Percentiles rank a stretch among this genome's conserved stretches.
Evolutionary conservation across 2,113 vertebrate species (phyloP).

Genomic region (Anolis sagrei): DNA sequence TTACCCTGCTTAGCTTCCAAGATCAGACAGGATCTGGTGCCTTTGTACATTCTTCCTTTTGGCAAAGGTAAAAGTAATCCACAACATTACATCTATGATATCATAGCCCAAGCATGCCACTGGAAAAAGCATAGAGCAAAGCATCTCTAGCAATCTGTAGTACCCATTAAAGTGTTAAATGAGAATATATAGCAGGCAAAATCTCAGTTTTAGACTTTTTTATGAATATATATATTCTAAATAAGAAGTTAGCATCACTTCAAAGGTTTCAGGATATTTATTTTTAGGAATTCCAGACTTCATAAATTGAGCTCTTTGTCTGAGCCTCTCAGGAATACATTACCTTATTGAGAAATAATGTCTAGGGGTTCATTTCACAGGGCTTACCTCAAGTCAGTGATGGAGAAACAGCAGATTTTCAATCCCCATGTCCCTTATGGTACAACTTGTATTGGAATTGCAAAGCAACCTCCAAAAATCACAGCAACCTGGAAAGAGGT

Average conservation of each 20-base stretch:
- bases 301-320: constrained; percentile 11
- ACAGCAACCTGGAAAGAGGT: background rate
- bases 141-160: background rate
- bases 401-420: constrained; percentile 39
- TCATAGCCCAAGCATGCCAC: background rate
- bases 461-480: constrained; percentile 9
- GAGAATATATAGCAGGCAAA: background rate
- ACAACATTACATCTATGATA: fast-evolving
- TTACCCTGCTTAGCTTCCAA: too few relatives aligned
- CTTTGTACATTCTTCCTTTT: background rate
- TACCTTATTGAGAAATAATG: constrained; percentile 8
- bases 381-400: background rate
- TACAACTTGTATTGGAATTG: background rate
- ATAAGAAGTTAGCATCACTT: background rate
- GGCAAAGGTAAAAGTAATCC: background rate
- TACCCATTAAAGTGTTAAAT: background rate
- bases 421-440: fast-evolving
- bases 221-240: background rate
- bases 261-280: background rate
- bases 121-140: background rate
- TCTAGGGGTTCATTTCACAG: constrained; percentile 21
- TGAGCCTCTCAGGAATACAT: constrained; percentile 21
- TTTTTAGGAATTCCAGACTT: constrained; percentile 13
- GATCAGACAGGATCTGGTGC: too few relatives aligned
- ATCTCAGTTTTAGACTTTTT: constrained; percentile 8